Evolutionary conservation across 2,797 vertebrate genomes (phyloP).

Genomic region (Argya squamiceps): DNA sequence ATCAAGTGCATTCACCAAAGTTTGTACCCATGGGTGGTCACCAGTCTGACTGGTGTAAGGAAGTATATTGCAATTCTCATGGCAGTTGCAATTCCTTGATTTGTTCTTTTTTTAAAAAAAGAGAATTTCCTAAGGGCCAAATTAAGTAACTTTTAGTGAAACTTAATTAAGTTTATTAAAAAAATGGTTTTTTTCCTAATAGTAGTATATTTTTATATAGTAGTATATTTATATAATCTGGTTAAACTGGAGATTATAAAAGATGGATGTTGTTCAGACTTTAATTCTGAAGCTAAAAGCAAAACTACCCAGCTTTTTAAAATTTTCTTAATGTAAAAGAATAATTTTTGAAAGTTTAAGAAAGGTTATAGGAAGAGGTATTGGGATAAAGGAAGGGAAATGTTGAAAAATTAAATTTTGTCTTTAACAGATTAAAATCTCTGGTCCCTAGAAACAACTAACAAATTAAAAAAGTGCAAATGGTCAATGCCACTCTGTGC

Average conservation of each 20-base stretch:
- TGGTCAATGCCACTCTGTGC: neutral
- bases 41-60: neutral
- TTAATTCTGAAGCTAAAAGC: neutral
- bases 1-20: neutral
- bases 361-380: neutral
- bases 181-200: neutral
- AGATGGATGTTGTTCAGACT: neutral
- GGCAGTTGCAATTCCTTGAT: neutral
- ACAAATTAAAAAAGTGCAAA: neutral
- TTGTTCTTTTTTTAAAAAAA: neutral
- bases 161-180: neutral
- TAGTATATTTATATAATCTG: neutral
- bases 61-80: neutral
- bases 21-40: neutral
- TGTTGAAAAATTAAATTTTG: neutral
- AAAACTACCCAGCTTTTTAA: neutral
- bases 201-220: neutral
- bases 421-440: neutral
- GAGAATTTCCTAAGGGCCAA: fast-evolving
- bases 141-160: neutral
- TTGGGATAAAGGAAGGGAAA: neutral
- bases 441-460: neutral
- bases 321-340: neutral
- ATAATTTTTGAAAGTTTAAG: neutral
- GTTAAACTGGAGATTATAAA: neutral